Base-by-base conservation (phyloP, 2,888 invertebrate genomes). In the Dryobota labecula region DNA sequence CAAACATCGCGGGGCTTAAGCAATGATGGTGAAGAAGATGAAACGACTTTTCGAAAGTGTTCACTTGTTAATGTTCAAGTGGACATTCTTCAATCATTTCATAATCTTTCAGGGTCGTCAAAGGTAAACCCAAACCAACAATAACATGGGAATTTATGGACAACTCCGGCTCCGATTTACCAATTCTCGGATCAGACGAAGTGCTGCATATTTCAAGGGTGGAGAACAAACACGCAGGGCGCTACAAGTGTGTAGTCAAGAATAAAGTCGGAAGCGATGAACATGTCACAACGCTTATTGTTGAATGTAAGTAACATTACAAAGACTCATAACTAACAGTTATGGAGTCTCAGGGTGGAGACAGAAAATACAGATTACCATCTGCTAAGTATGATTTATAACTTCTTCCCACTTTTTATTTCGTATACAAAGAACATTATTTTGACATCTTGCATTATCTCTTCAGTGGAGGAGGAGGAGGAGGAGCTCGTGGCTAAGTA, bases 301-400 rank as follows among this genome's bases (percentile, higher is more conserved):
- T 84, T n/a, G 65, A 84, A 70, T 76, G 84, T 84, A 74, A 83
- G 74, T 60, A 9, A 1, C 36, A 36, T 9, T 57, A 8, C 5
- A 8, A 7, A 13, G 20, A 63, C 18, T 24, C 24, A 7, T 13
- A 13, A 2, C 7, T 33, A 6, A 33, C n/a, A n/a, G n/a, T n/a
- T n/a, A n/a, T n/a, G n/a, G n/a, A n/a, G n/a, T n/a, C n/a, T n/a
- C n/a, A n/a, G n/a, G n/a, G n/a, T n/a, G n/a, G n/a, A n/a, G n/a
- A n/a, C n/a, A n/a, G n/a, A n/a, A n/a, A n/a, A n/a, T n/a, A n/a
- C n/a, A n/a, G n/a, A n/a, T n/a, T n/a, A 33, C 7, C 8, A 0
- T 8, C 36, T 36, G 36, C 36, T n/a, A n/a, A n/a, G n/a, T n/a
- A n/a, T n/a, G n/a, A n/a, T n/a, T n/a, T n/a, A n/a, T n/a, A n/a